Conservation (phyloP, 2,797 vertebrate species). For the Trematomus bernacchii region DNA sequence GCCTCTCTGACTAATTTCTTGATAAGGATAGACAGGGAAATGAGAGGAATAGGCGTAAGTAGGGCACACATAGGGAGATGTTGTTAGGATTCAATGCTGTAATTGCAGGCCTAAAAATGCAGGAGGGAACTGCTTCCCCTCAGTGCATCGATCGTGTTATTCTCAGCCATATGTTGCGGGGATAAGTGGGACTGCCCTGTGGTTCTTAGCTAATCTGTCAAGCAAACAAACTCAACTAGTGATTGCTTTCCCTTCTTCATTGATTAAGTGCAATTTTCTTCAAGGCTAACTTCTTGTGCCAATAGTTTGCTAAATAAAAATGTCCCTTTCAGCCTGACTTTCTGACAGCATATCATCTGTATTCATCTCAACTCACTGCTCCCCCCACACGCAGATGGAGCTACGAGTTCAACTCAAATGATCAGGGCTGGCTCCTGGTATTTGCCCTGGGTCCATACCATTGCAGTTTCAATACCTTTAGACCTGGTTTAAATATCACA, state of each 20-base stretch:
- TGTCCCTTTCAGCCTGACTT: conserved; percentile 41
- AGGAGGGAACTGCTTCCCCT: conserved; percentile 12
- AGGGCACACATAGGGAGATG: not conserved
- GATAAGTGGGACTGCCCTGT: conserved; percentile 14
- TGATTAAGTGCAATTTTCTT: conserved; percentile 51
- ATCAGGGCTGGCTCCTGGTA: conserved; percentile 19
- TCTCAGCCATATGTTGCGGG: conserved; percentile 41
- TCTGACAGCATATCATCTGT: conserved; percentile 51
- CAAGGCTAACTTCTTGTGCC: conserved; percentile 38
- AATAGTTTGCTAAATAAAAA: conserved; percentile 45
- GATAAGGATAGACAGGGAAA: conserved; percentile 25
- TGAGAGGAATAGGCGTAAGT: not conserved
- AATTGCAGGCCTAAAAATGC: conserved; percentile 15
- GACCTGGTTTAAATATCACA: conserved; percentile 16
- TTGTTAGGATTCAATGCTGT: conserved; percentile 5
- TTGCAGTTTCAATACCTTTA: not conserved
- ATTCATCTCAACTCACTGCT: conserved; percentile 33
- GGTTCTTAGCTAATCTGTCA: conserved; percentile 46
- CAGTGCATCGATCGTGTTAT: conserved; percentile 32
- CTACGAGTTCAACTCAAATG: conserved; percentile 20
- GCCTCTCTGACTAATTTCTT: not conserved
- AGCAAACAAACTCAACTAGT: conserved; percentile 40
- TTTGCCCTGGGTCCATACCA: conserved; percentile 10
- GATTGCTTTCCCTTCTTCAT: conserved; percentile 52
- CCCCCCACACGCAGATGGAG: conserved; percentile 39